Base-by-base conservation (phyloP, 2,888 invertebrate species). In the Ophion costatus region DNA sequence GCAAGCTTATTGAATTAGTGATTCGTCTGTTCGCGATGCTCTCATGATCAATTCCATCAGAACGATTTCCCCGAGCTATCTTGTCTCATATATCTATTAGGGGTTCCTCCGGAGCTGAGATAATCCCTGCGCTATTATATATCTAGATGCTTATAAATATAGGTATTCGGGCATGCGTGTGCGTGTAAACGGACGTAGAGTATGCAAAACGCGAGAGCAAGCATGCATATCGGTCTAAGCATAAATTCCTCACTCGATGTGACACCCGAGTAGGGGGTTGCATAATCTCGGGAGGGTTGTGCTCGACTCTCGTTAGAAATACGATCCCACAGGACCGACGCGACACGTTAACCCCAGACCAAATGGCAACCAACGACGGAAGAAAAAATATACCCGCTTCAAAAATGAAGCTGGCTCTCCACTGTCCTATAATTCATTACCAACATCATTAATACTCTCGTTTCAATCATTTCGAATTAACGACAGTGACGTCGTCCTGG, bases 201-300 rank as follows among this genome's bases (percentile, higher is more conserved):
- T 81, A 84, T 84, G 84, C 79, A 82, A 84, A 84, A 79, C 75
- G 70, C 74, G 75, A 84, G 82, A 66, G 64, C 78, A 78, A 79
- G 82, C 74, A 74, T 78, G 92, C 92, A 92, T 93, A 93, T 92
- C 92, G 91, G 91, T 91, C 91, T 91, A 91, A 91, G 93, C 93
- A 93, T 93, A 93, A 93, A 93, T 93, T 93, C 92, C 92, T 93
- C 93, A 92, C 91, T 88, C 88, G 86, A 85, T 86, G 90, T 91
- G 92, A 91, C 91, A 91, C 91, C 88, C 51, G 63, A 33, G 20
- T 45, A 69, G 69, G 90, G 89, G 89, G 91, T 89, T 87, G 70
- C 42, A 91, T 91, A 92, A 92, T 92, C 92, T 92, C 89, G 73
- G 63, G 77, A 87, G 86, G 85, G 84, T 89, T 51, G 86, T 89